Conservation (phyloP, 2,113 vertebrate genomes). For the Corvus moneduloides region DNA sequence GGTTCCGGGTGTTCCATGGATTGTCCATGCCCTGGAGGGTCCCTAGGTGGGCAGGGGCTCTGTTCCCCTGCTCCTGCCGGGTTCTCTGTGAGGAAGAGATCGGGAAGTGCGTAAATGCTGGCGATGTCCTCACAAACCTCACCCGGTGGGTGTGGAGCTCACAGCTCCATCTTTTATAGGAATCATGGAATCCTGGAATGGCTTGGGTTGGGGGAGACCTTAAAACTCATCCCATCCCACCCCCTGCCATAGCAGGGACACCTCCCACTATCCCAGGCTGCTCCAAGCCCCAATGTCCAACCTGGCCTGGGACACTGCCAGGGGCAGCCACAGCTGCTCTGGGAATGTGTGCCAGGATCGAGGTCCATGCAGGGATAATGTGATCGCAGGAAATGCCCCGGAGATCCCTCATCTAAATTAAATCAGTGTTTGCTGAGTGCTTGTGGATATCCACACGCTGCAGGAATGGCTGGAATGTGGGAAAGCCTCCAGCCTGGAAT, state of each 20-base stretch:
- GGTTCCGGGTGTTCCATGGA: fast-evolving
- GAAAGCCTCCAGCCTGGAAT: background rate
- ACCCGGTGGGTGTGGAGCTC: background rate
- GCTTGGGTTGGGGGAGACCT: background rate
- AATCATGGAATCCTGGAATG: background rate
- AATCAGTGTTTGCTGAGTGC: background rate
- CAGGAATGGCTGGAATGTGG: background rate
- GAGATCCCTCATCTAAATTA: background rate
- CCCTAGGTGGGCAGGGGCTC: background rate
- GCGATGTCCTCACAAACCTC: background rate
- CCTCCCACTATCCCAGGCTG: fast-evolving
- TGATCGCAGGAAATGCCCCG: background rate
- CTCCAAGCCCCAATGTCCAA: fast-evolving
- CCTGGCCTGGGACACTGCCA: background rate
- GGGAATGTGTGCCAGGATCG: background rate
- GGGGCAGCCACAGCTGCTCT: background rate
- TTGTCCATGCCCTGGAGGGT: fast-evolving
- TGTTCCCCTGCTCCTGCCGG: background rate
- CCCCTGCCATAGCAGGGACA: background rate
- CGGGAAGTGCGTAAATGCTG: background rate
- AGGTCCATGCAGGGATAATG: fast-evolving
- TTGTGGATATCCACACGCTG: background rate
- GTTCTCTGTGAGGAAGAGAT: background rate
- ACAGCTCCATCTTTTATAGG: background rate
- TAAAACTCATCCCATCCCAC: fast-evolving